Percentiles rank a stretch among this genome's conserved stretches.
Evolutionary conservation across 2,113 vertebrate genomes (phyloP).

Genomic region (Clarias macrocephalus): DNA sequence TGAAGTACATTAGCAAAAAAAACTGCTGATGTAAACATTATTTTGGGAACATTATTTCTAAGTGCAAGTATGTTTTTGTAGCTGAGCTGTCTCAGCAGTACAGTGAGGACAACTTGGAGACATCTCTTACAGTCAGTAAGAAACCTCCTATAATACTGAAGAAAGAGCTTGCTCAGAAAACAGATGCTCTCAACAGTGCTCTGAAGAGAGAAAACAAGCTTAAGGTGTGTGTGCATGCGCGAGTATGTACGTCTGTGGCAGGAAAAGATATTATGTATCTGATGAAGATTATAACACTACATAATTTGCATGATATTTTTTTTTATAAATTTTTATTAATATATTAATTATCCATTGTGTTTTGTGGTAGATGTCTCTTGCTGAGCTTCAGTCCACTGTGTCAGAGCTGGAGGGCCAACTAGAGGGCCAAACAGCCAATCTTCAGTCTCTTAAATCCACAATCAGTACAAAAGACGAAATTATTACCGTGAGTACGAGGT

Average conservation of each 20-base stretch:
- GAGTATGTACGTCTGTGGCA: no score
- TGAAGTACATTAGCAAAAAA: neutral
- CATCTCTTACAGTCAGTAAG: constrained; percentile 54
- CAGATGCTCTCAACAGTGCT: constrained; percentile 72
- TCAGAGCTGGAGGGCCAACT: constrained; percentile 65
- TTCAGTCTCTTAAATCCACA: constrained; percentile 69
- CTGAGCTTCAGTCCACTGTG: constrained; percentile 66
- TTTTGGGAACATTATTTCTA: neutral
- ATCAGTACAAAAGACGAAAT: constrained; percentile 76
- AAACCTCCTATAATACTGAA: constrained; percentile 66
- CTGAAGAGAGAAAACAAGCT: constrained; percentile 75
- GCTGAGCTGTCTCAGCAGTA: constrained; percentile 66
- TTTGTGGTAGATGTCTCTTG: constrained; percentile 67
- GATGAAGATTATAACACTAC: neutral
- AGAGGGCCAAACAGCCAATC: constrained; percentile 66
- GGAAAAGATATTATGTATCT: neutral
- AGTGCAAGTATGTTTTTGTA: constrained; percentile 47
- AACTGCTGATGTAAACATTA: neutral
- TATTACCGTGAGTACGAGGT: constrained; percentile 65
- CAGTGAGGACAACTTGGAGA: constrained; percentile 62
- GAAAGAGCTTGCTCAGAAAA: constrained; percentile 72
- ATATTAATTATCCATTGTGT: neutral
- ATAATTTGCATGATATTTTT: neutral
- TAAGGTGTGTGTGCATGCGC: constrained; percentile 63
- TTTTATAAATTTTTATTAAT: no score